phyloP scores from a whole-genome alignment of 92 coral and sea anemone species.

The Porites cylindrica region DNA sequence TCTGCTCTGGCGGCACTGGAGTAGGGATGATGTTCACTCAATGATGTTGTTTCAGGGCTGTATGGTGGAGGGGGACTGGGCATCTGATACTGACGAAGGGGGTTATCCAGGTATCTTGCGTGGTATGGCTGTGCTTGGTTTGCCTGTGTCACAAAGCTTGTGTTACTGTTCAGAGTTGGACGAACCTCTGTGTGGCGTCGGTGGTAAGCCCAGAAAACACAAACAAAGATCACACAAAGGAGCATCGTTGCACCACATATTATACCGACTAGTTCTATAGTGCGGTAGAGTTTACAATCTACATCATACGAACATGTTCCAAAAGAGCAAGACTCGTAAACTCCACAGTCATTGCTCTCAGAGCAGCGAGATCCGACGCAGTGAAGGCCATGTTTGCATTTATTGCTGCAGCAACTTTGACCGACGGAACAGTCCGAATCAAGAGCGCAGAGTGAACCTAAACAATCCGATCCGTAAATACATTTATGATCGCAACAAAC shows the following conservation, averaged over 20 bases:
- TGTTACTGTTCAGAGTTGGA: neutral
- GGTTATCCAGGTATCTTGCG: too few species aligned
- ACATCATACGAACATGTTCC: neutral
- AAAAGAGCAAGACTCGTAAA: neutral
- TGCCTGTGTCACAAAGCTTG: neutral
- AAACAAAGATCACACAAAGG: neutral
- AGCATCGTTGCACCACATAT: neutral
- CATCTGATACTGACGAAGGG: neutral
- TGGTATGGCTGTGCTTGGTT: neutral
- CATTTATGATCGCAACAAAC: neutral
- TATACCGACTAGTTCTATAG: neutral
- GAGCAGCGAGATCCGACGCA: neutral
- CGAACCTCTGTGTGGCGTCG: neutral
- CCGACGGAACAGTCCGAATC: conserved; percentile 3
- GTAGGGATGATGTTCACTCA: conserved; percentile 17
- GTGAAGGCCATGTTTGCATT: neutral
- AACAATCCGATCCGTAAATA: neutral
- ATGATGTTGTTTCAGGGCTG: neutral
- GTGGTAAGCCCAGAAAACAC: neutral
- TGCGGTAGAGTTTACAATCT: neutral
- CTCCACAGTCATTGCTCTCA: neutral
- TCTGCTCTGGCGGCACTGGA: too few species aligned
- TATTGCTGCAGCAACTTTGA: neutral
- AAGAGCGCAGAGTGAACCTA: neutral
- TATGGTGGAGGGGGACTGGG: conserved; percentile 7